phyloP scores from a whole-genome alignment of 2,113 vertebrate species.

The Epinephelus lanceolatus region DNA sequence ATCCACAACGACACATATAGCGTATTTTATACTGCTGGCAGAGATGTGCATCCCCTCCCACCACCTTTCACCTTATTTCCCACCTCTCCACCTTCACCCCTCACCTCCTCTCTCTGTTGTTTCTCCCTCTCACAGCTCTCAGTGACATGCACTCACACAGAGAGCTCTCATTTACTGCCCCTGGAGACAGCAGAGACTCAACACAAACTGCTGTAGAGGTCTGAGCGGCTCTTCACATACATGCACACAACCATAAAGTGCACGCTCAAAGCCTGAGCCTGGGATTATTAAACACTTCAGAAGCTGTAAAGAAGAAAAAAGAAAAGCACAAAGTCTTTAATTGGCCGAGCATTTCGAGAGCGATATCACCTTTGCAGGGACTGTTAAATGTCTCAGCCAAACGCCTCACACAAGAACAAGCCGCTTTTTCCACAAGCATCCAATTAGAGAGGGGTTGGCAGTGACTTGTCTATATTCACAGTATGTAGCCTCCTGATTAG shows the following conservation, averaged over 20 bases:
- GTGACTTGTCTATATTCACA: conserved; percentile 59
- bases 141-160: conserved; percentile 9
- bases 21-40: no score
- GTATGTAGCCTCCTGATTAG: conserved; percentile 57
- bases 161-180: conserved; percentile 26
- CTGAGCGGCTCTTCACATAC: neutral
- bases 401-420: conserved; percentile 31
- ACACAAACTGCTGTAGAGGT: neutral
- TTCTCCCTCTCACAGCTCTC: conserved; percentile 5
- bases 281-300: neutral
- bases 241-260: neutral
- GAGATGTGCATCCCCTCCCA: neutral
- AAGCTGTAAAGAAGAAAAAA: conserved; percentile 7
- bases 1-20: neutral
- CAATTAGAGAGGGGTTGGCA: conserved; percentile 64
- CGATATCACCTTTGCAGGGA: conserved; percentile 39
- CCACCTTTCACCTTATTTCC: neutral
- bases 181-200: conserved; percentile 11
- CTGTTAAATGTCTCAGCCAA: conserved; percentile 46
- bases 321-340: conserved; percentile 39
- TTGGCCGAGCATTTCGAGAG: conserved; percentile 5
- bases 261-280: neutral
- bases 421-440: conserved; percentile 32
- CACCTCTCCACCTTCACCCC: no score
- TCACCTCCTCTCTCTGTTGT: neutral